Evolutionary conservation across 2,888 invertebrate genomes (phyloP).

Genomic region (Gastracanthus pulcherrimus): DNA sequence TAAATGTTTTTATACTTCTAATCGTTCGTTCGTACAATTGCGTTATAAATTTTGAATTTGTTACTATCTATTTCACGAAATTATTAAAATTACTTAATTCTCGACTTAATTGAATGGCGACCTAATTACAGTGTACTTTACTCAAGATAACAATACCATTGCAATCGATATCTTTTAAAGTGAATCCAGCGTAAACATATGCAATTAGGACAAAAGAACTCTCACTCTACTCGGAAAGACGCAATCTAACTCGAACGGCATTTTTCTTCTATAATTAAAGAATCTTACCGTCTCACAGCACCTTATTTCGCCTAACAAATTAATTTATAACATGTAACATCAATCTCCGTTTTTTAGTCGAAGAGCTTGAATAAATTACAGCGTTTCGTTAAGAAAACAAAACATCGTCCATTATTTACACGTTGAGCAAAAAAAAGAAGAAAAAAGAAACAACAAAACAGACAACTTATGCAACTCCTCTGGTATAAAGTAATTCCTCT

Average conservation of each 20-base stretch:
- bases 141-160: background rate
- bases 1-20: too few relatives aligned
- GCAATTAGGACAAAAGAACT: conserved; percentile 3
- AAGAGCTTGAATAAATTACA: too few relatives aligned
- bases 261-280: background rate
- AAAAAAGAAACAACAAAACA: background rate
- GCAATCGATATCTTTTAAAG: conserved; percentile 16
- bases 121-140: background rate
- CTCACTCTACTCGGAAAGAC: background rate
- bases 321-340: too few relatives aligned
- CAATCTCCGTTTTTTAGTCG: too few relatives aligned
- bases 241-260: background rate
- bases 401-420: background rate
- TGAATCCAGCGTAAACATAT: conserved; percentile 15
- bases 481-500: background rate
- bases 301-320: too few relatives aligned
- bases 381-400: too few relatives aligned
- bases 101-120: background rate
- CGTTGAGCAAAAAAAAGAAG: background rate
- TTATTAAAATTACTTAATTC: too few relatives aligned
- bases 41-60: too few relatives aligned
- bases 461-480: background rate
- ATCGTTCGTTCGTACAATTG: too few relatives aligned
- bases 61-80: background rate
- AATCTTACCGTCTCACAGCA: background rate